Evolutionary conservation across 1,140 invertebrate species (phyloP).

Genomic region (Panulirus ornatus): DNA sequence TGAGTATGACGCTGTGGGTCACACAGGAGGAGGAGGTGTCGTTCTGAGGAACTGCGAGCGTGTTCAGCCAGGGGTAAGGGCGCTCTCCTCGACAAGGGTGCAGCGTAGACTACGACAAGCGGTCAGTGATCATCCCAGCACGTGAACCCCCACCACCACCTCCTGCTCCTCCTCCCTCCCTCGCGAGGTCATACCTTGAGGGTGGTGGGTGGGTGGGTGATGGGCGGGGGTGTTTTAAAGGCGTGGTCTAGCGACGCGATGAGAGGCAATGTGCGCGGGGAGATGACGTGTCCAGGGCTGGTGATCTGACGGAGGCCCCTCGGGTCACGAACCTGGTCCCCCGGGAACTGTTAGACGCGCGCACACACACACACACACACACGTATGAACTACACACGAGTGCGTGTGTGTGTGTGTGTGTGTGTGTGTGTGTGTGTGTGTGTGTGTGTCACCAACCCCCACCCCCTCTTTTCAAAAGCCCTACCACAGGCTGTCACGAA

Average conservation of each 20-base stretch:
- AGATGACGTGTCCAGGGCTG: too few relatives aligned
- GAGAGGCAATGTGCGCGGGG: too few relatives aligned
- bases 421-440: background rate
- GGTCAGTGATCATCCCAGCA: background rate
- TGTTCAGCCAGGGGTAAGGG: background rate
- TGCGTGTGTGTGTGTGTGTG: background rate
- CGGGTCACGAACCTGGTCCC: too few relatives aligned
- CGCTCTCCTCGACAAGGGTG: background rate
- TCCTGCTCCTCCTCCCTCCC: background rate
- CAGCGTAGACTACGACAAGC: background rate
- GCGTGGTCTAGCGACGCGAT: too few relatives aligned
- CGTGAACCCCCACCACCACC: slow-evolving; percentile 3
- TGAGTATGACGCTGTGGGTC: background rate
- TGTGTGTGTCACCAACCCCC: background rate
- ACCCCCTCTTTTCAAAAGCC: too few relatives aligned
- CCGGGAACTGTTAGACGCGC: too few relatives aligned
- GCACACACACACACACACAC: too few relatives aligned
- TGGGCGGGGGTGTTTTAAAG: too few relatives aligned
- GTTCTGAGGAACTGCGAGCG: background rate
- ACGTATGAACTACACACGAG: background rate
- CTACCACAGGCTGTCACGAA: too few relatives aligned
- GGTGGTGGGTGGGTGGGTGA: background rate
- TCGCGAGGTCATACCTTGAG: background rate
- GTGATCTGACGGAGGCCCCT: too few relatives aligned
- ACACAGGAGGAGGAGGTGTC: background rate